Evolutionary conservation across 2,113 vertebrate species (phyloP).

Genomic region (Lepus europaeus): DNA sequence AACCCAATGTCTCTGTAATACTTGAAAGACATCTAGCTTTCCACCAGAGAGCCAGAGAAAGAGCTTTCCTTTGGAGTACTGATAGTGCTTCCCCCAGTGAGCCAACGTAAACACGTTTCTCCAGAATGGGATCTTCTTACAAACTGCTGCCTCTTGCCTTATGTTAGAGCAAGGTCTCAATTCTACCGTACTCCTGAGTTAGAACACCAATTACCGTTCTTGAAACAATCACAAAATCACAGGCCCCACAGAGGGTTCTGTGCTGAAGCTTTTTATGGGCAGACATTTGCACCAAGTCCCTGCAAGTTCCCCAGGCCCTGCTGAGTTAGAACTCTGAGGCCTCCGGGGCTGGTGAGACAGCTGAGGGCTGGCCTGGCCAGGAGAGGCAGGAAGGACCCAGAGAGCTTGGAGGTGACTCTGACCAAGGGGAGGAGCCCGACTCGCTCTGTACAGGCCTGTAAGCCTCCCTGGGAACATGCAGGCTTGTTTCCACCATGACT

Average conservation of each 20-base stretch:
- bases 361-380: not conserved
- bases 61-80: not conserved
- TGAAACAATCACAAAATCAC: constrained; percentile 13
- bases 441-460: not conserved
- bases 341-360: not conserved
- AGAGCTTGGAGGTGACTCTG: not conserved
- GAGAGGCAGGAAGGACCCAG: not conserved
- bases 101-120: not conserved
- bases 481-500: not conserved
- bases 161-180: not conserved
- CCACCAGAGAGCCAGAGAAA: not conserved
- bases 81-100: not conserved
- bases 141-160: not conserved
- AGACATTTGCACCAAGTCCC: not conserved
- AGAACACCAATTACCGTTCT: not conserved
- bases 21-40: not conserved
- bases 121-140: not conserved
- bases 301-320: not conserved
- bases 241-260: not conserved
- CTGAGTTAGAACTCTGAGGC: not conserved
- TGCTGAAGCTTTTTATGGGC: not conserved
- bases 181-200: not conserved
- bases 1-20: not conserved
- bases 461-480: not conserved
- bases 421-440: not conserved